Percentiles rank a stretch among this genome's conserved stretches.
Conservation (phyloP, 1,140 invertebrate species). For the Conus betulinus region DNA sequence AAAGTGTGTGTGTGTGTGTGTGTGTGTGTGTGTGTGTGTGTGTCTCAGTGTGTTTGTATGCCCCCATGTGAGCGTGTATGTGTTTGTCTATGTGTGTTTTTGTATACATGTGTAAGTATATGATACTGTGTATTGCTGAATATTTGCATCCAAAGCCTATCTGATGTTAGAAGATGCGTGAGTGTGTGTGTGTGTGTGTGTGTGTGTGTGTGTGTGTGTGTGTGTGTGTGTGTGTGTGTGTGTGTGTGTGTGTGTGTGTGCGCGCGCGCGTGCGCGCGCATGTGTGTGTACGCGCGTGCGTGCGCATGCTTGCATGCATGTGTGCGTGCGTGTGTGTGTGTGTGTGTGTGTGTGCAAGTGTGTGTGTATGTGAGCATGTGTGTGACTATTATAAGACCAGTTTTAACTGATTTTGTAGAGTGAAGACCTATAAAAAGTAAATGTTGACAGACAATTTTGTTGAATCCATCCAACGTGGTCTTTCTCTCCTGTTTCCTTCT, state of each 20-base stretch:
- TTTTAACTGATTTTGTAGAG: no score
- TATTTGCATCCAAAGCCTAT: not conserved
- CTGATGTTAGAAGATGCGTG: not conserved
- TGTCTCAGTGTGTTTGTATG: not conserved
- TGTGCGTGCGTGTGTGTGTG: not conserved
- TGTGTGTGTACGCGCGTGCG: slow-evolving; percentile 9
- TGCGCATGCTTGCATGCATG: not conserved
- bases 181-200: slow-evolving; percentile 1
- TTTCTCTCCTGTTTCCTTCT: no score
- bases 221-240: not conserved
- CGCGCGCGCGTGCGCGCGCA: slow-evolving; percentile 19
- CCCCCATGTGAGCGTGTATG: not conserved
- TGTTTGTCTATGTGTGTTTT: not conserved
- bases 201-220: not conserved
- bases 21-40: no score
- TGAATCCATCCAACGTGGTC: no score
- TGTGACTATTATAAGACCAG: not conserved
- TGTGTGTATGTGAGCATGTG: slow-evolving; percentile 11
- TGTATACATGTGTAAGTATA: not conserved
- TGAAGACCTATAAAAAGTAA: no score
- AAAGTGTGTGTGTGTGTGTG: no score
- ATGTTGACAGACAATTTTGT: no score
- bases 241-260: slow-evolving; percentile 29
- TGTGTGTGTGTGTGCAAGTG: slow-evolving; percentile 2
- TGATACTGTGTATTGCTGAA: not conserved